Conservation (phyloP, 2,797 vertebrate genomes). For the Myotis myotis region DNA sequence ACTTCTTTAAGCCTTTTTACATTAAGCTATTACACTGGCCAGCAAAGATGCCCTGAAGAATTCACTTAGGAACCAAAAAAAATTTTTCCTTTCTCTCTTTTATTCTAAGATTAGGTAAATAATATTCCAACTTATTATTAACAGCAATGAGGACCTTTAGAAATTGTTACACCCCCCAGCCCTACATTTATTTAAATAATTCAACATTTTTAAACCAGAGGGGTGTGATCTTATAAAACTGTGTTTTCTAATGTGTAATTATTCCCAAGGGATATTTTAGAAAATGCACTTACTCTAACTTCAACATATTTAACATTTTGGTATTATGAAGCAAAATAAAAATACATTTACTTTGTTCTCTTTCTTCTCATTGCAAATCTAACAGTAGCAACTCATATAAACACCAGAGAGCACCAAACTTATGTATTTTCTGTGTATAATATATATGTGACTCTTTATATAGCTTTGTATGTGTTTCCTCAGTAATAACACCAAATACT, state of each 20-base stretch:
- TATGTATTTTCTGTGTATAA: not conserved
- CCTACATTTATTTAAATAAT: conserved; percentile 33
- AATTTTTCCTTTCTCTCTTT: not conserved
- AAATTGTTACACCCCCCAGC: not conserved
- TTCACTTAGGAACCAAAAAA: not conserved
- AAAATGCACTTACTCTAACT: not conserved
- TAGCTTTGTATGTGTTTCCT: not conserved
- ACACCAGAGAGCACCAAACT: not conserved
- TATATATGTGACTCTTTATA: not conserved
- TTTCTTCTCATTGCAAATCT: conserved; percentile 15
- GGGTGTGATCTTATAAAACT: not conserved
- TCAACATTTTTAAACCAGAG: not conserved
- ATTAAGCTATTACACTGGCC: not conserved
- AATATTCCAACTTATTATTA: conserved; percentile 8
- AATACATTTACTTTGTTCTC: not conserved
- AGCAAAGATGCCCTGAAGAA: conserved; percentile 12
- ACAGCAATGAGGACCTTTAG: not conserved
- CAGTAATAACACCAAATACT: not conserved
- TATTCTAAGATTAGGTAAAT: conserved; percentile 15
- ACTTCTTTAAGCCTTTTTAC: conserved; percentile 30
- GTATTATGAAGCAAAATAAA: conserved; percentile 49
- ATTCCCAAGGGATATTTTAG: conserved; percentile 14
- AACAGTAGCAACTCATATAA: not conserved
- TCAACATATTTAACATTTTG: not conserved
- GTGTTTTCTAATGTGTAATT: not conserved